phyloP scores from a whole-genome alignment of 2,797 vertebrate species.

The Epinephelus awoara region DNA sequence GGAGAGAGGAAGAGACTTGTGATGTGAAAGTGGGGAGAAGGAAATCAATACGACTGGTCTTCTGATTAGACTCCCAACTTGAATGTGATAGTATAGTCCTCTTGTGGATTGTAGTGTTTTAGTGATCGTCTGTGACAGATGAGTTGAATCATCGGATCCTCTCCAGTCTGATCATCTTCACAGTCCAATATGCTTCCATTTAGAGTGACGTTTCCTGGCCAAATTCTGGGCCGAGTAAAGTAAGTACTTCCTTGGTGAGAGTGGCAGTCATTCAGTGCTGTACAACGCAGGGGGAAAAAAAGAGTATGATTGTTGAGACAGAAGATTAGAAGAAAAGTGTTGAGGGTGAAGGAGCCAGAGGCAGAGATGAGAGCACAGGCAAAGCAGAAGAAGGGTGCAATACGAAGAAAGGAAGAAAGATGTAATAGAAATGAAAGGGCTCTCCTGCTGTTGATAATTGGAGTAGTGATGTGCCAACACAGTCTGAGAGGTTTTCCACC shows the following conservation, averaged over 20 bases:
- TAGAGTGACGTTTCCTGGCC: constrained; percentile 28
- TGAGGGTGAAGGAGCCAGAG: constrained; percentile 56
- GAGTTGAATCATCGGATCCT: constrained; percentile 63
- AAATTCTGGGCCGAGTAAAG: constrained; percentile 26
- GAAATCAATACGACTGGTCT: constrained; percentile 64
- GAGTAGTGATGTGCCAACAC: constrained; percentile 72
- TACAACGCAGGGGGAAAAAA: not conserved
- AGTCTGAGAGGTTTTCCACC: constrained; percentile 77
- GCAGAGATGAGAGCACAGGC: constrained; percentile 50
- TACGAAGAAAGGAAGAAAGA: constrained; percentile 66
- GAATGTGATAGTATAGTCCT: constrained; percentile 50
- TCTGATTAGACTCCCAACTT: constrained; percentile 64
- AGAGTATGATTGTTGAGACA: constrained; percentile 55
- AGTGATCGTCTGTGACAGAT: constrained; percentile 40
- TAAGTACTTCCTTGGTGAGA: constrained; percentile 48
- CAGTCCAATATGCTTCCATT: constrained; percentile 51
- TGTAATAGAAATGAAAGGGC: constrained; percentile 76
- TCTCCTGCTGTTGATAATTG: constrained; percentile 81
- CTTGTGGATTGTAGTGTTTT: constrained; percentile 48
- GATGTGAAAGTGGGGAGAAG: constrained; percentile 43
- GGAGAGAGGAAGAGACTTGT: constrained; percentile 40
- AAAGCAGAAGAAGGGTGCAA: constrained; percentile 50
- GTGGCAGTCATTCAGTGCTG: constrained; percentile 27
- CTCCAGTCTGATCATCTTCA: constrained; percentile 52
- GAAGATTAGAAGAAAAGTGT: constrained; percentile 63